Conservation (phyloP, 2,113 vertebrate species). For the Sinosuthora webbiana region DNA sequence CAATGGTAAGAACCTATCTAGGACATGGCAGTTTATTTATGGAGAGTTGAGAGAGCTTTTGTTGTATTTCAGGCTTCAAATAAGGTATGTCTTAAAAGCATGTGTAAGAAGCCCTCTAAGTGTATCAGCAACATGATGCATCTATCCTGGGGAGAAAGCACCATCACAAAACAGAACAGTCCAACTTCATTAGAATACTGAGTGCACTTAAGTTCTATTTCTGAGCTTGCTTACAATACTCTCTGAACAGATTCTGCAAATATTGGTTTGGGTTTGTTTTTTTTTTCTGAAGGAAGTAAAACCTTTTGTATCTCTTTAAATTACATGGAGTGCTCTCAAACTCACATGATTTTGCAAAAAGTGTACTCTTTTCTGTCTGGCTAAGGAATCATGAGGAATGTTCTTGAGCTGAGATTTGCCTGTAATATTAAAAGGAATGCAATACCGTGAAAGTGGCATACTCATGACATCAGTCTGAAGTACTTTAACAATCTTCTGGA, state of each 20-base stretch:
- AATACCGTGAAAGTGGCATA: neutral
- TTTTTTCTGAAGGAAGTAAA: neutral
- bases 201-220: slow-evolving; percentile 1
- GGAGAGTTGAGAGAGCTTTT: neutral
- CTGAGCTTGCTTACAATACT: neutral
- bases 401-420: neutral
- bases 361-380: neutral
- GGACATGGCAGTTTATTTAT: neutral
- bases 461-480: neutral
- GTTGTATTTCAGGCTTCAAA: neutral
- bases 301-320: neutral
- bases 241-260: slow-evolving; percentile 3
- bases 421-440: neutral
- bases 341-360: neutral
- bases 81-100: neutral
- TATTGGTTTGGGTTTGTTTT: neutral
- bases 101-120: neutral
- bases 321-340: neutral
- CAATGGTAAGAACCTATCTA: neutral
- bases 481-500: neutral
- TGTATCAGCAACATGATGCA: neutral
- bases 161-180: neutral
- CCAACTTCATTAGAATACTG: neutral
- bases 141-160: neutral
- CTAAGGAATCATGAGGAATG: neutral